phyloP scores from a whole-genome alignment of 2,888 invertebrate species.

The Mactromeris polynyma region DNA sequence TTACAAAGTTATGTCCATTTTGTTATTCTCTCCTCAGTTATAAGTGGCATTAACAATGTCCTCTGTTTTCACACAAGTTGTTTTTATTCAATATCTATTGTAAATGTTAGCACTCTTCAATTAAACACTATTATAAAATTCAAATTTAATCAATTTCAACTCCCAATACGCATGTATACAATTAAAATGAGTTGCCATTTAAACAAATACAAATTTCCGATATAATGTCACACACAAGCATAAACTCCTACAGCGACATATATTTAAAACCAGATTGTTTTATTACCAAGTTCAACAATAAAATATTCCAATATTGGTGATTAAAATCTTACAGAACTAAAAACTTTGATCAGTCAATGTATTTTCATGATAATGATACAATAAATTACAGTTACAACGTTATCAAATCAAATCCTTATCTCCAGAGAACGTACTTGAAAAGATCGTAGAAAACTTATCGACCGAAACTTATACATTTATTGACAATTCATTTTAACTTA shows the following conservation, averaged over 20 bases:
- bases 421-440: background rate
- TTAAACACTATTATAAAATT: background rate
- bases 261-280: background rate
- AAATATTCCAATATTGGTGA: background rate
- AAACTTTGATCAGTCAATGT: background rate
- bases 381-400: background rate
- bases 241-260: background rate
- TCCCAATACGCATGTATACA: background rate
- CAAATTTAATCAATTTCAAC: conserved; percentile 13
- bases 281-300: background rate
- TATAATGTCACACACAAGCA: background rate
- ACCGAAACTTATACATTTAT: conserved; percentile 1
- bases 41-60: background rate
- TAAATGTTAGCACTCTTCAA: background rate
- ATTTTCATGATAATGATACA: background rate
- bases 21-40: background rate
- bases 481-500: background rate
- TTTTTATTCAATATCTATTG: conserved; percentile 7
- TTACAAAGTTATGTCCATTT: background rate
- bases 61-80: background rate
- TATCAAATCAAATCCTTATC: background rate
- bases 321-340: background rate
- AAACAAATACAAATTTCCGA: background rate
- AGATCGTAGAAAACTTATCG: background rate
- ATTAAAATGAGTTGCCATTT: background rate